These are phyloP conservation scores for Campylomormyrus numenius DNA, from an alignment of 2,113 vertebrate species.

Conservation along the genomic window DNA sequence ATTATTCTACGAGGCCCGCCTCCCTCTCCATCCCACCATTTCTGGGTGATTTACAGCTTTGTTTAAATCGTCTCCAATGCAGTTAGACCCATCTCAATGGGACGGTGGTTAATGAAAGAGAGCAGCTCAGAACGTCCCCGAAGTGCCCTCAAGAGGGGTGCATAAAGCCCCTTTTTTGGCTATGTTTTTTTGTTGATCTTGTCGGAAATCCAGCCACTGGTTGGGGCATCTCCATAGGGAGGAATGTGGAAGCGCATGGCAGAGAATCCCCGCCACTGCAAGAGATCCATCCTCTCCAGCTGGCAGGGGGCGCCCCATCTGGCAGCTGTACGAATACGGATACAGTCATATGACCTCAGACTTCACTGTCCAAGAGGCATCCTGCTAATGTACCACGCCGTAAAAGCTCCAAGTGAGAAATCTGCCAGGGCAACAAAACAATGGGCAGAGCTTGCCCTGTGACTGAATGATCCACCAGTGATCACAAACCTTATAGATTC, in stretches of 20 bases:
- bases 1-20: not conserved
- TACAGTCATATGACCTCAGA: not conserved
- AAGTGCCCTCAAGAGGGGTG: constrained; percentile 23
- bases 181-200: not conserved
- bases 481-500: not conserved
- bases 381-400: not conserved
- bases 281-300: not conserved
- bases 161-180: constrained; percentile 18
- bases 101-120: constrained; percentile 31
- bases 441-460: not conserved
- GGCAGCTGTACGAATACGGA: not conserved
- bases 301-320: not conserved
- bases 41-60: constrained; percentile 24
- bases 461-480: not conserved
- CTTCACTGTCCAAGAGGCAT: not conserved
- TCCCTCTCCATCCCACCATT: constrained; percentile 13
- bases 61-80: constrained; percentile 30
- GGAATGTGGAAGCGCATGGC: not conserved
- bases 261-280: not conserved
- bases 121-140: constrained; percentile 7
- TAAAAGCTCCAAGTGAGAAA: not conserved
- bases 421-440: not conserved
- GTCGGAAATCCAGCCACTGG: not conserved
- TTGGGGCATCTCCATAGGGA: not conserved
- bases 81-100: constrained; percentile 34